Percentiles rank a stretch among this genome's conserved stretches.
Conservation (phyloP, 2,113 vertebrate species). For the Neomonachus schauinslandi region DNA sequence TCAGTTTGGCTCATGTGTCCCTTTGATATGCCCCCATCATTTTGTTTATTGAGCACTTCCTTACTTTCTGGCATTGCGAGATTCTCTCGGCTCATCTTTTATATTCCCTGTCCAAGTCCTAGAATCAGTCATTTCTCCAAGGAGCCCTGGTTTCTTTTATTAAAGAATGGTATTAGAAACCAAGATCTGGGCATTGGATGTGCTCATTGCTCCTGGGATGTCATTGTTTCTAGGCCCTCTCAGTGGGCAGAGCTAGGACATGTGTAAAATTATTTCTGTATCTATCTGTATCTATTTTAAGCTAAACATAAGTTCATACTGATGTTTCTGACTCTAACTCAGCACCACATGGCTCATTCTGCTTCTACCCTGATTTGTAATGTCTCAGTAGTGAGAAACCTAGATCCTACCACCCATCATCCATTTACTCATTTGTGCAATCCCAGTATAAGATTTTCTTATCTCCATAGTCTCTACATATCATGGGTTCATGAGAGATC, state of each 20-base stretch:
- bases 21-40: neutral
- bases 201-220: neutral
- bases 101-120: neutral
- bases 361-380: neutral
- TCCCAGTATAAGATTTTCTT: neutral
- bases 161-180: slow-evolving; percentile 28
- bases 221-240: neutral
- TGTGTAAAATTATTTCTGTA: neutral
- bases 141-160: neutral
- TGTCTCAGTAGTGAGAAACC: neutral
- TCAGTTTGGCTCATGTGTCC: neutral
- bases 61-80: neutral
- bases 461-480: neutral
- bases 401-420: neutral
- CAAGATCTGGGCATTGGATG: neutral
- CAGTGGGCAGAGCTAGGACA: neutral
- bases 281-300: neutral
- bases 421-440: neutral
- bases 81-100: neutral
- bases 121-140: neutral
- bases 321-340: neutral
- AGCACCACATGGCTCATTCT: neutral
- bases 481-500: neutral
- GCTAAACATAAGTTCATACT: neutral
- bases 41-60: neutral